phyloP scores from a whole-genome alignment of 2,797 vertebrate species.

The Threskiornis aethiopicus region DNA sequence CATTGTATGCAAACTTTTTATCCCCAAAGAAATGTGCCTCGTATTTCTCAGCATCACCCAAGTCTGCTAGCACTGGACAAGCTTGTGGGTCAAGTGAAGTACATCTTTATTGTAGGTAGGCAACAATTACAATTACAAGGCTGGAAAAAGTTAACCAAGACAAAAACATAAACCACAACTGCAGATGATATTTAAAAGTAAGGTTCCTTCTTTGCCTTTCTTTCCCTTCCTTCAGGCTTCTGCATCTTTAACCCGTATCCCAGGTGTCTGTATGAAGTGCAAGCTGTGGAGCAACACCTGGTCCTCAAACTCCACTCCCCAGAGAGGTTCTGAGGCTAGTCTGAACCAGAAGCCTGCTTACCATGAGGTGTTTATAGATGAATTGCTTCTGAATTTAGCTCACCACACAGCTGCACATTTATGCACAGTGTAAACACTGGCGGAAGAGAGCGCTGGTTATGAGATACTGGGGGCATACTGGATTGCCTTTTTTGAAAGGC shows the following conservation, averaged over 20 bases:
- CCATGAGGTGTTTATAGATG: neutral
- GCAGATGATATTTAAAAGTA: neutral
- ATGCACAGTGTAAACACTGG: neutral
- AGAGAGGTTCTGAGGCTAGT: neutral
- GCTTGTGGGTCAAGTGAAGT: neutral
- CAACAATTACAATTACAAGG: neutral
- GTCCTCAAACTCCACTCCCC: neutral
- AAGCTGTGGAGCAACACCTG: neutral
- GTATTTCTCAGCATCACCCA: neutral
- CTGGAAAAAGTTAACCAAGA: neutral
- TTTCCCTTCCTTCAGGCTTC: neutral
- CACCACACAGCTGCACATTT: neutral
- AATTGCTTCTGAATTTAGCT: neutral
- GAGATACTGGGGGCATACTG: neutral
- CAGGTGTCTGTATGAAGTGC: neutral
- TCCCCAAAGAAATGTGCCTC: neutral
- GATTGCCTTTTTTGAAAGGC: neutral
- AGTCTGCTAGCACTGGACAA: neutral
- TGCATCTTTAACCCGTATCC: neutral
- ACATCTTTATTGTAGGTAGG: neutral
- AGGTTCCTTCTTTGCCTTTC: neutral
- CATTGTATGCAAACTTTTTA: neutral
- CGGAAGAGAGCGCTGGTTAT: neutral
- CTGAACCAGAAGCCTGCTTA: neutral
- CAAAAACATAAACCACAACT: neutral